Percentiles rank a stretch among this genome's conserved stretches.
phyloP scores from a whole-genome alignment of 2,888 invertebrate genomes.

The Parnassius glacialis region DNA sequence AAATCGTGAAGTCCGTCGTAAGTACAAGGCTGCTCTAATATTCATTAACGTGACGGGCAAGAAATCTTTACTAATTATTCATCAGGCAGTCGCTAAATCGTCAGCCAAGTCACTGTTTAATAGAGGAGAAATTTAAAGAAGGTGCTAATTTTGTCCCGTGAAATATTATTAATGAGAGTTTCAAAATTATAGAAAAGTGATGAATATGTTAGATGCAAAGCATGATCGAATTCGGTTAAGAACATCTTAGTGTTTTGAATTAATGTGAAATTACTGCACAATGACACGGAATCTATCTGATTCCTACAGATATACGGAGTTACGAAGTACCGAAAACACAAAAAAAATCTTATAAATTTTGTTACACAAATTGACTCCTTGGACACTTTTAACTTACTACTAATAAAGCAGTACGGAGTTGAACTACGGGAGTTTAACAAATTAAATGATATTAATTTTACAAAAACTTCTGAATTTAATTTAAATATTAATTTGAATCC shows the following conservation, averaged over 20 bases:
- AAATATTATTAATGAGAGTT: conserved; percentile 66
- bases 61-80: conserved; percentile 77
- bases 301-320: too few species aligned
- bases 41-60: conserved; percentile 78
- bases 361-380: too few species aligned
- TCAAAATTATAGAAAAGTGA: conserved; percentile 49
- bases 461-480: too few species aligned
- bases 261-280: conserved; percentile 33
- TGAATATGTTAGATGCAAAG: too few species aligned
- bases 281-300: too few species aligned
- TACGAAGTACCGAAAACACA: too few species aligned
- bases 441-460: too few species aligned
- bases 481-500: too few species aligned
- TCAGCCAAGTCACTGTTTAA: conserved; percentile 60
- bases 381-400: too few species aligned
- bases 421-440: too few species aligned
- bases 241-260: conserved; percentile 46
- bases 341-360: too few species aligned
- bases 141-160: conserved; percentile 60
- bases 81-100: conserved; percentile 71
- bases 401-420: too few species aligned
- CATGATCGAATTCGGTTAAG: conserved; percentile 34
- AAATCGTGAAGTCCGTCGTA: conserved; percentile 31
- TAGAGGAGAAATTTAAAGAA: conserved; percentile 71
- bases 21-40: conserved; percentile 56